Conservation (phyloP, 2,888 invertebrate species). For the Plagodis dolabraria region DNA sequence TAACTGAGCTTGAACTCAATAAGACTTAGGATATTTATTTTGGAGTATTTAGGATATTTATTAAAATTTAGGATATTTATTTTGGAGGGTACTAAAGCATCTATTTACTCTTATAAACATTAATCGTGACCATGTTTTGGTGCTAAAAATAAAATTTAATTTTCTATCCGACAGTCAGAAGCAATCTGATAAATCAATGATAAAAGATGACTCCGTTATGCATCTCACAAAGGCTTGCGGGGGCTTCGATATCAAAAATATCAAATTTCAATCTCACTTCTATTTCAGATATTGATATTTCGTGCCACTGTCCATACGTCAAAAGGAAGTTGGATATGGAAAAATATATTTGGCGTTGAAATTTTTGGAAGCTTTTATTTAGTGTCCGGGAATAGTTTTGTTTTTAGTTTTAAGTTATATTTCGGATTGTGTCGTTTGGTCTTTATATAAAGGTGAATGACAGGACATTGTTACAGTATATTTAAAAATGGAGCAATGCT, state of each 20-base stretch:
- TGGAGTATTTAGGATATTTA: not conserved
- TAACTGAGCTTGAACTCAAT: too few relatives aligned
- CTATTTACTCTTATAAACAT: not conserved
- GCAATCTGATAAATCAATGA: conserved; percentile 73
- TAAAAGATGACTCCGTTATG: conserved; percentile 66
- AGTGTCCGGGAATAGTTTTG: too few relatives aligned
- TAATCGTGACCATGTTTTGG: conserved; percentile 28
- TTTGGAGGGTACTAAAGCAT: not conserved
- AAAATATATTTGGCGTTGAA: conserved; percentile 15
- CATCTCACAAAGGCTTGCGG: conserved; percentile 49
- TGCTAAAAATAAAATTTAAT: conserved; percentile 59
- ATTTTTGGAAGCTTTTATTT: not conserved
- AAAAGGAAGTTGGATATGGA: conserved; percentile 23
- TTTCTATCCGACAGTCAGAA: conserved; percentile 55
- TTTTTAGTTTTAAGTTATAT: too few relatives aligned
- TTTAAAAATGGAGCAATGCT: too few relatives aligned
- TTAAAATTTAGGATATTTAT: not conserved
- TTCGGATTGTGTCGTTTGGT: too few relatives aligned
- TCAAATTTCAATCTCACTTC: conserved; percentile 57
- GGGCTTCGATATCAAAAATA: conserved; percentile 48
- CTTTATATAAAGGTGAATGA: too few relatives aligned
- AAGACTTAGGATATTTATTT: not conserved
- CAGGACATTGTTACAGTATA: too few relatives aligned
- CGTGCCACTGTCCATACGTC: conserved; percentile 42
- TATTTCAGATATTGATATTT: conserved; percentile 46